A percentile compares a stretch with the other conserved stretches of the same genome.
Conservation (phyloP, 2,797 vertebrate species). For the Eulemur coronatus region DNA sequence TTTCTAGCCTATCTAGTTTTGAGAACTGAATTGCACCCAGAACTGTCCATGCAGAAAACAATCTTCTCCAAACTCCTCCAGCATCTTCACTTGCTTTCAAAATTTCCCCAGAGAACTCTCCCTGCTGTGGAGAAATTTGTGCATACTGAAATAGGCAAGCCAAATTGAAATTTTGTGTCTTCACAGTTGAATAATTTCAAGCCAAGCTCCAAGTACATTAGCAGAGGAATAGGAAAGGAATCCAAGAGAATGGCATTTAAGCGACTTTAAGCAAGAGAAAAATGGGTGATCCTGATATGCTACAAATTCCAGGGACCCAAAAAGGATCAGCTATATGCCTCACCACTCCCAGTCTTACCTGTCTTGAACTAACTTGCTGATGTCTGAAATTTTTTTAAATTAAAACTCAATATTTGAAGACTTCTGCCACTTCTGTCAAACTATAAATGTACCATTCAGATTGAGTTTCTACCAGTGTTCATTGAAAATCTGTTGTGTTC, state of each 20-base stretch:
- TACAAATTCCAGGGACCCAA: background rate
- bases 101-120: constrained; percentile 58
- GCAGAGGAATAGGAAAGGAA: background rate
- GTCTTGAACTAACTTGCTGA: background rate
- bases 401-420: background rate
- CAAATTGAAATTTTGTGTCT: constrained; percentile 10
- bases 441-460: background rate
- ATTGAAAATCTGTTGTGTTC: background rate
- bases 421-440: background rate
- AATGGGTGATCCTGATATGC: background rate
- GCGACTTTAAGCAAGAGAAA: background rate
- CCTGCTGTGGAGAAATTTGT: background rate
- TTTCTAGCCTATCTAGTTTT: constrained; percentile 31
- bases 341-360: background rate
- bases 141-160: background rate
- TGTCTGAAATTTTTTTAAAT: background rate
- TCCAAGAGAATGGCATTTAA: background rate
- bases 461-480: background rate
- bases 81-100: constrained; percentile 14
- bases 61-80: background rate
- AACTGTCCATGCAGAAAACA: constrained; percentile 35
- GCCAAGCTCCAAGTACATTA: background rate
- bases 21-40: constrained; percentile 27
- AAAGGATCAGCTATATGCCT: background rate
- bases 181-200: background rate